Base-by-base conservation (phyloP, 2,888 invertebrate genomes). In the Charanyca ferruginea region DNA sequence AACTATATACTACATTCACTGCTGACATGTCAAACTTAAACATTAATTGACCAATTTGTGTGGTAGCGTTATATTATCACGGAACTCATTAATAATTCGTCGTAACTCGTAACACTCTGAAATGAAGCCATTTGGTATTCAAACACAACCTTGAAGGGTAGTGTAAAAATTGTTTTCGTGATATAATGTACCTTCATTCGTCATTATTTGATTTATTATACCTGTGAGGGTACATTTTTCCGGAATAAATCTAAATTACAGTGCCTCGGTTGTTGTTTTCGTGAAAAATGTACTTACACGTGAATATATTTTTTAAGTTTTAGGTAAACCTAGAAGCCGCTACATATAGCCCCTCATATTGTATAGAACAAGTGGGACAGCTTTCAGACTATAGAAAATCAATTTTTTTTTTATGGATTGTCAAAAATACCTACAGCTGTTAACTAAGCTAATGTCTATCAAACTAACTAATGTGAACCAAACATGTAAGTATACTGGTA, bases 171-270 rank as follows among this genome's bases (percentile, higher is more conserved):
- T 51, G n/a, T 18, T 25, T 9, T 4, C 38, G 38, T n/a, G 32
- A 23, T 41, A 16, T 38, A 16, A 38, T 13, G 9, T 16, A 16
- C 18, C 20, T 49, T 11, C 35, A 49, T 49, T 35, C n/a, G 20
- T 66, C 57, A 57, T 60, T 52, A 41, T 25, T 60, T 67, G 71
- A 52, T 67, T 52, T 47, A 70, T 51, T 44, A 38, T 25, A 51
- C n/a, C 4, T 13, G 16, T 13, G 1, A 23, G 5, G 28, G 8
- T 9, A 49, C 0, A 13, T 35, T 38, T 23, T 66, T 49, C 32
- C 22, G 38, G 18, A 22, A 28, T 41, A 13, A 44, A 60, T 20
- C 16, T 16, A 47, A 42, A 44, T 22, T 6, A 44, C 6, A 9
- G 3, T 13, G 6, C 18, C 16, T 8, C 22, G 9, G 18, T 18